These are phyloP conservation scores for Byasa hedistus DNA, from an alignment of 2,888 invertebrate species.

Conservation along the genomic window DNA sequence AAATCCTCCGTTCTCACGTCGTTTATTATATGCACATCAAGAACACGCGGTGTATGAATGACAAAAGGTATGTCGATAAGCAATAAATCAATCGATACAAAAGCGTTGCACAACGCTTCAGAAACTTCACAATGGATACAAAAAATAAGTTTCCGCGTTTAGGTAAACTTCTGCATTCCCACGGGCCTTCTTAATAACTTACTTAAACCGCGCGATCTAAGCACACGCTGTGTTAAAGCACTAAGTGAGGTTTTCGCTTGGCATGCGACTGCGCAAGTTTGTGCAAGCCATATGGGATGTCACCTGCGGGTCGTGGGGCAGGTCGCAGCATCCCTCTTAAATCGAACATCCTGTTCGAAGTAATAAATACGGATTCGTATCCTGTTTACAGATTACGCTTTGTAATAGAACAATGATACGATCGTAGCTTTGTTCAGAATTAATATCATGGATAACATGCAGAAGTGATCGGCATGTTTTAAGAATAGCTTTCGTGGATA, in stretches of 20 bases:
- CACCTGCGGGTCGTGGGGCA: slow-evolving; percentile 76
- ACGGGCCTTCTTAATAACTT: slow-evolving; percentile 49
- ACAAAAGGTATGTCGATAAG: slow-evolving; percentile 38
- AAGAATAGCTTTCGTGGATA: too few species aligned
- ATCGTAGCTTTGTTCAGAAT: too few species aligned
- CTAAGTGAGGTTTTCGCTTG: slow-evolving; percentile 33
- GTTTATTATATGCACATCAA: slow-evolving; percentile 30
- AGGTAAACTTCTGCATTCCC: slow-evolving; percentile 67
- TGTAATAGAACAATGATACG: background rate
- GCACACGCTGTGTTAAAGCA: slow-evolving; percentile 24
- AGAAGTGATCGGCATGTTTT: too few species aligned
- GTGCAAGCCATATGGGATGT: slow-evolving; percentile 50
- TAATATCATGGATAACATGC: too few species aligned
- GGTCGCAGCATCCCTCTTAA: slow-evolving; percentile 74
- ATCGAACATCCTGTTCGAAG: slow-evolving; percentile 59
- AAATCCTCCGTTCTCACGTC: background rate
- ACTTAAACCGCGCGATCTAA: slow-evolving; percentile 17
- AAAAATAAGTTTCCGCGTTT: slow-evolving; percentile 64
- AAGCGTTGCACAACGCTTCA: slow-evolving; percentile 46
- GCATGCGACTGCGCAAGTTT: slow-evolving; percentile 18
- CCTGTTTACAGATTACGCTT: slow-evolving; percentile 49
- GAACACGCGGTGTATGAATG: slow-evolving; percentile 40
- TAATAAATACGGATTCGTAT: slow-evolving; percentile 60
- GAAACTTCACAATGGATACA: slow-evolving; percentile 42
- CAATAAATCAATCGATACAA: slow-evolving; percentile 50